phyloP scores from a whole-genome alignment of 2,113 vertebrate genomes.

The Varanus salvator region DNA sequence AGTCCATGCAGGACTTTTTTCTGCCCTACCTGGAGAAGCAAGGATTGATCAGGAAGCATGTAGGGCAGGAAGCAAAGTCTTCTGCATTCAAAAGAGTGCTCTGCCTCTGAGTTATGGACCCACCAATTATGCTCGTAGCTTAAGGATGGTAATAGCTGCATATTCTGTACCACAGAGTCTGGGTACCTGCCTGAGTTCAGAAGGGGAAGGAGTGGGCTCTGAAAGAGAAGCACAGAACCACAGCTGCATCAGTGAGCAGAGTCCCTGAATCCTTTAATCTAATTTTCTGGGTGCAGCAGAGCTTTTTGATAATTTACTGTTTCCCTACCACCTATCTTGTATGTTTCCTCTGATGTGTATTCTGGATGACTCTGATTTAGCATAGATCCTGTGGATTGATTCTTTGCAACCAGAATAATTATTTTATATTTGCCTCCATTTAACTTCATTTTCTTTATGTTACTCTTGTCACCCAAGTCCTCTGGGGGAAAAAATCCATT shows the following conservation, averaged over 20 bases:
- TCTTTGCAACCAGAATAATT: conserved; percentile 40
- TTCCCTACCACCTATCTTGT: neutral
- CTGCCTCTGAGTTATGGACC: neutral
- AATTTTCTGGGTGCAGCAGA: conserved; percentile 23
- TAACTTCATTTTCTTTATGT: conserved; percentile 19
- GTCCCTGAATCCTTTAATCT: conserved; percentile 1
- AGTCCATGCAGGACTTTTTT: too few relatives aligned
- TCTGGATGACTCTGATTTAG: conserved; percentile 35
- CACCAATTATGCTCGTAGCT: neutral
- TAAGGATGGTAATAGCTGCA: neutral
- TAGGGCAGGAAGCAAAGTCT: too few relatives aligned
- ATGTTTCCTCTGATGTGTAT: conserved; percentile 5
- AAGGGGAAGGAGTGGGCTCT: neutral
- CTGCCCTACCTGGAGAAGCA: too few relatives aligned
- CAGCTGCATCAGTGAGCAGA: neutral
- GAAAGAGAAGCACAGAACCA: neutral
- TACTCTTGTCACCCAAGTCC: conserved; percentile 15
- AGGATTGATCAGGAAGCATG: too few relatives aligned
- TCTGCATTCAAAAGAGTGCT: too few relatives aligned
- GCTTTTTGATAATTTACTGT: neutral
- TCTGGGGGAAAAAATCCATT: conserved; percentile 7
- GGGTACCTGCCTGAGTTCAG: neutral
- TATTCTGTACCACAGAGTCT: neutral
- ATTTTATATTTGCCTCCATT: conserved; percentile 52
- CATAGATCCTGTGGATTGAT: conserved; percentile 16